Percentiles rank a stretch among this genome's conserved stretches.
Evolutionary conservation across 2,888 invertebrate species (phyloP).

Genomic region (Bombylius major): DNA sequence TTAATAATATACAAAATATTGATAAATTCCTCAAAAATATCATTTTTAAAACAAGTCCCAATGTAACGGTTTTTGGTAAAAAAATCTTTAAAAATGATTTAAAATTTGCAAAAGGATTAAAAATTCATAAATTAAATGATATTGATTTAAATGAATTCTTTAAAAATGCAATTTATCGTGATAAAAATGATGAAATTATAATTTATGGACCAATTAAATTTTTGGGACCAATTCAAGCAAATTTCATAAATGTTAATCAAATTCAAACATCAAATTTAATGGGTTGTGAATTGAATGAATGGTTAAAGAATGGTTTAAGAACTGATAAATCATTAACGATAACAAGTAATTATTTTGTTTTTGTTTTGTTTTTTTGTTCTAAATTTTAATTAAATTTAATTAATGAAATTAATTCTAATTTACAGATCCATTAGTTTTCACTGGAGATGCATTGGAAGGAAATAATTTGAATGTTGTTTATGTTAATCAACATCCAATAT

Average conservation of each 20-base stretch:
- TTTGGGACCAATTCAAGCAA: constrained; percentile 23
- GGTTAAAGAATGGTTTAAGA: constrained; percentile 36
- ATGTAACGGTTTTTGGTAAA: constrained; percentile 20
- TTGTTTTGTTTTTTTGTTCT: neutral
- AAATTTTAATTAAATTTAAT: no score
- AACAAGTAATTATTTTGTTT: constrained; percentile 17
- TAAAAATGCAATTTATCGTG: constrained; percentile 33
- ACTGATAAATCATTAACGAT: constrained; percentile 28
- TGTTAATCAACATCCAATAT: constrained; percentile 39
- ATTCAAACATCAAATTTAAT: constrained; percentile 30
- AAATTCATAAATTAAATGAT: constrained; percentile 27
- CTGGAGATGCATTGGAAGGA: constrained; percentile 33
- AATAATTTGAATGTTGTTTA: constrained; percentile 31
- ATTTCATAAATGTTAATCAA: constrained; percentile 18
- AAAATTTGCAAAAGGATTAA: constrained; percentile 25
- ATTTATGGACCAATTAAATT: constrained; percentile 32
- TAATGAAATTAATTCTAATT: constrained; percentile 4
- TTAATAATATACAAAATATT: constrained; percentile 22
- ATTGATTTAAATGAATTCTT: constrained; percentile 29
- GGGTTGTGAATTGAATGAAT: constrained; percentile 32
- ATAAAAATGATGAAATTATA: constrained; percentile 20
- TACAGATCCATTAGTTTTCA: constrained; percentile 36
- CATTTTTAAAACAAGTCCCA: constrained; percentile 23
- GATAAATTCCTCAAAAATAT: constrained; percentile 22
- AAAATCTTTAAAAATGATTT: constrained; percentile 28